Evolutionary conservation across 2,888 invertebrate species (phyloP).

Genomic region (Neoaliturus tenellus): DNA sequence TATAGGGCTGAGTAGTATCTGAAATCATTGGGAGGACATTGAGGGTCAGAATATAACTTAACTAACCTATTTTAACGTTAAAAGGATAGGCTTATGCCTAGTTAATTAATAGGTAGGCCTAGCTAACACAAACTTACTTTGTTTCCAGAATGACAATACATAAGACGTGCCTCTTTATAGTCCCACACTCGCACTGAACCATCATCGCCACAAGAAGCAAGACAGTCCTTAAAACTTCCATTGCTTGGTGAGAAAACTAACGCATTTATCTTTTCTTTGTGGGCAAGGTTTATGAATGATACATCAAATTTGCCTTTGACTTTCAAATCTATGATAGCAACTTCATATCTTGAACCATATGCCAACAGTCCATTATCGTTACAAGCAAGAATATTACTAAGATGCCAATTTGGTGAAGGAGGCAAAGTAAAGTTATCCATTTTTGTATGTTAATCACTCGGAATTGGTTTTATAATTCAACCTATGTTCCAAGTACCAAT

Average conservation of each 20-base stretch:
- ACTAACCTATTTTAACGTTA: no score
- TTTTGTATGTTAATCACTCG: background rate
- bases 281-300: conserved; percentile 70
- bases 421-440: conserved; percentile 75
- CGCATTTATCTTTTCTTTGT: conserved; percentile 73
- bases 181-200: conserved; percentile 81
- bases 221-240: conserved; percentile 71
- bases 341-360: conserved; percentile 76
- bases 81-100: no score
- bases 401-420: conserved; percentile 82
- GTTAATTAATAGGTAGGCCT: no score
- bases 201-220: conserved; percentile 78
- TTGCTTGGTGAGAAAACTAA: conserved; percentile 75
- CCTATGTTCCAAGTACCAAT: no score
- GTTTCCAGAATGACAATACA: conserved; percentile 71
- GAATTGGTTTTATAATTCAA: no score
- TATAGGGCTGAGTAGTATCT: no score
- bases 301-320: conserved; percentile 60
- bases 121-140: no score
- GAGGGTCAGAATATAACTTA: no score
- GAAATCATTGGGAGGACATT: no score
- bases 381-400: conserved; percentile 75
- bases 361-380: conserved; percentile 75
- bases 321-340: conserved; percentile 74
- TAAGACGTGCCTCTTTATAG: conserved; percentile 72